Percentiles rank a stretch among this genome's conserved stretches.
Conservation (phyloP, 2,113 vertebrate species). For the Pseudorectes ferrugineus region DNA sequence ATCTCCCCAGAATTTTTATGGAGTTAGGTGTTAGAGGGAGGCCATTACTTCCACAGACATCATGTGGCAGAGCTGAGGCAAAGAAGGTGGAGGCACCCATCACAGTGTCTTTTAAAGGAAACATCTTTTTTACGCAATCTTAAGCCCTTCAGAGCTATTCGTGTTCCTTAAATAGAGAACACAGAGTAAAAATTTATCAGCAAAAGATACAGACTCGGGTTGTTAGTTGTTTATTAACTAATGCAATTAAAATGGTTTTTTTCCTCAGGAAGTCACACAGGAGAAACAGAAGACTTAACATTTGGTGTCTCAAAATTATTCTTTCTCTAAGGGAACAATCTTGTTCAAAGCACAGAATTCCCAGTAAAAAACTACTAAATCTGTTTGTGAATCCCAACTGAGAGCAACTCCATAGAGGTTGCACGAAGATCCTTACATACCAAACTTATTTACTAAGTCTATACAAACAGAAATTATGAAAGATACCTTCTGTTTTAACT, state of each 20-base stretch:
- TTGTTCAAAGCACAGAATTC: not conserved
- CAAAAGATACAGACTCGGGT: not conserved
- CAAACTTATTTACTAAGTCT: not conserved
- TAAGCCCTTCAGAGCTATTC: not conserved
- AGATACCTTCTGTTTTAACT: not conserved
- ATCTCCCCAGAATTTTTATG: slow-evolving; percentile 96
- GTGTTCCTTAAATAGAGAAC: not conserved
- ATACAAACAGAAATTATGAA: not conserved
- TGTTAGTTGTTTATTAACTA: not conserved
- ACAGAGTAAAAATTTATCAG: not conserved
- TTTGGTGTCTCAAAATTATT: not conserved
- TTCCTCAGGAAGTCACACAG: not conserved
- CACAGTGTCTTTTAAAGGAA: slow-evolving; percentile 86
- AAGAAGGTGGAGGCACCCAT: slow-evolving; percentile 97
- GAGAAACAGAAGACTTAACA: not conserved
- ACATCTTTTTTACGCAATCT: slow-evolving; percentile 70
- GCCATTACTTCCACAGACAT: slow-evolving; percentile 97
- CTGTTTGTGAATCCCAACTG: not conserved
- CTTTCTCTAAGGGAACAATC: not conserved
- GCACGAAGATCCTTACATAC: not conserved
- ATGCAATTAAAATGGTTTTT: not conserved
- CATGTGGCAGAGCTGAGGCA: slow-evolving; percentile 93
- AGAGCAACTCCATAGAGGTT: not conserved
- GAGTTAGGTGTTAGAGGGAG: slow-evolving; percentile 98
- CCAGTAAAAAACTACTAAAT: not conserved